Conservation (phyloP, 2,113 vertebrate genomes). For the Sturnira hondurensis region DNA sequence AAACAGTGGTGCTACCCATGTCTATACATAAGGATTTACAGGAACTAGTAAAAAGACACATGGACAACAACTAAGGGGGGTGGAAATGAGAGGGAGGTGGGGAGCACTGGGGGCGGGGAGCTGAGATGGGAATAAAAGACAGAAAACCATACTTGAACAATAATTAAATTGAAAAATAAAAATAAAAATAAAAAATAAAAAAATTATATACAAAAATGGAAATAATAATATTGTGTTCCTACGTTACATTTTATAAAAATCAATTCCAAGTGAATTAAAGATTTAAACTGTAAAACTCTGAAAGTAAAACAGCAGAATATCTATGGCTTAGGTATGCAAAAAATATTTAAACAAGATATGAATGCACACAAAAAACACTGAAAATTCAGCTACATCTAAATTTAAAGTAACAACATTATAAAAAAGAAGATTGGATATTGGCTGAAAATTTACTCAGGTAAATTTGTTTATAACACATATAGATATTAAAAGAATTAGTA, state of each 20-base stretch:
- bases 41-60: too few species aligned
- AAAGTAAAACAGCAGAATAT: background rate
- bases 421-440: background rate
- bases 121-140: too few species aligned
- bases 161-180: too few species aligned
- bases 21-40: too few species aligned
- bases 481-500: background rate
- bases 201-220: too few species aligned
- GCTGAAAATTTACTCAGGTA: background rate
- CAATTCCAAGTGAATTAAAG: background rate
- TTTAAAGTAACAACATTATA: background rate
- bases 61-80: too few species aligned
- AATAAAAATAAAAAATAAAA: too few species aligned
- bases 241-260: background rate
- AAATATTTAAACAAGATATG: background rate
- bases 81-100: too few species aligned
- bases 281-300: background rate
- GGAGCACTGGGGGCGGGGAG: too few species aligned
- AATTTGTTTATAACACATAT: background rate
- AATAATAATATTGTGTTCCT: background rate
- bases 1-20: background rate
- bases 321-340: background rate
- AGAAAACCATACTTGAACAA: too few species aligned
- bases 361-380: background rate
- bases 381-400: background rate